phyloP scores from a whole-genome alignment of 2,113 vertebrate genomes.

The Coturnix japonica region DNA sequence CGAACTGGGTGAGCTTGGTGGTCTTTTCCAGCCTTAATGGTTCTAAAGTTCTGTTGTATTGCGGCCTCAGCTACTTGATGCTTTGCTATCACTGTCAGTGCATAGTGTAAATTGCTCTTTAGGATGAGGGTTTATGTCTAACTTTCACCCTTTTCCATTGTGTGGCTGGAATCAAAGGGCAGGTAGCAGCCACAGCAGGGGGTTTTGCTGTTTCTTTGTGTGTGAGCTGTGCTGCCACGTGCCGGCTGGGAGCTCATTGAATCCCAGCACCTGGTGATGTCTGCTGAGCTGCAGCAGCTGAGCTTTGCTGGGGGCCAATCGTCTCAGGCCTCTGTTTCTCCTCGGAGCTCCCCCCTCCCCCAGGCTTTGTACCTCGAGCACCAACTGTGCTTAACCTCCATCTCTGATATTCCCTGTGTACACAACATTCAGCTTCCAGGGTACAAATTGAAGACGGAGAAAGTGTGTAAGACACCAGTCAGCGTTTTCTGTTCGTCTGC shows the following conservation, averaged over 20 bases:
- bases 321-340: neutral
- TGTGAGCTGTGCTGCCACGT: neutral
- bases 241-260: neutral
- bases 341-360: neutral
- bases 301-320: neutral
- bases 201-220: neutral
- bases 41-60: too few relatives aligned
- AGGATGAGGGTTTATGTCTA: neutral
- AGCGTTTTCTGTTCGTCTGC: neutral
- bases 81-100: neutral
- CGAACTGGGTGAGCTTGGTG: too few relatives aligned
- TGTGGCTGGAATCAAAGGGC: neutral
- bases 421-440: rapidly evolving
- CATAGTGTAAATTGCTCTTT: neutral
- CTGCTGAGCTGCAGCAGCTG: neutral
- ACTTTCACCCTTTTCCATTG: neutral
- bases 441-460: neutral
- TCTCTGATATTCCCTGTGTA: neutral
- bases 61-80: neutral
- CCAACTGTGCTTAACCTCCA: rapidly evolving
- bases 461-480: neutral
- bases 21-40: too few relatives aligned
- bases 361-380: neutral
- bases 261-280: neutral
- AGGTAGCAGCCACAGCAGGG: neutral